Base-by-base conservation (phyloP, 1,140 invertebrate species). In the Magallana ariakensis region DNA sequence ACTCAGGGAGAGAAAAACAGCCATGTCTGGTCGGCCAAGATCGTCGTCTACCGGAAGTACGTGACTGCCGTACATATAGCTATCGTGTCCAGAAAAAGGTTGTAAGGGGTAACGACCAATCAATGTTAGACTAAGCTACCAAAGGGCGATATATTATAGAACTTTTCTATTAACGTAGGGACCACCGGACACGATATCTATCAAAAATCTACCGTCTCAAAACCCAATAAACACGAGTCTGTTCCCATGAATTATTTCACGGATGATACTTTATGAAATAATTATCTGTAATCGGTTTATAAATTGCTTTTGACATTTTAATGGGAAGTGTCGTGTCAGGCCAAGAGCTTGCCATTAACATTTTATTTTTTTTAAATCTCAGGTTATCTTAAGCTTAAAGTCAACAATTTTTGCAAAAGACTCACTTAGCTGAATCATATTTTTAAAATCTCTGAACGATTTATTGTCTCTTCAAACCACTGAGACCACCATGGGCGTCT, bases 1-100 rank as follows among this genome's bases (percentile, higher is more conserved):
- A 19, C 15, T 75, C 11, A 75, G 33, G 22, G 66, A 75, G 22
- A 75, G 22, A 11, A 75, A 75, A 75, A 33, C 19, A 0, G 26
- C 22, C 13, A 26, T 22, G 22, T 33, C 22, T 8, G 22, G 66
- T 33, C 66, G 66, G 22, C 66, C 66, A 33, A 75, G 66, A 10
- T 75, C 66, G 10, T 75, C 66, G 22, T 75, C 66, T 13, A 60
- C 58, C 15, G 66, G 66, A 75, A 26, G 22, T 75, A 75, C 66
- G 5, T 75, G 33, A 13, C 66, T 26, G 66, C 11, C 58, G 5
- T 13, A 13, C 33, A 46, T 46, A 5, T 4, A 5, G 33, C 33
- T 46, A 46, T 46, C 33, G 33, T 46, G 33, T 46, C 33, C 33
- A 46, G 33, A 46, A 46, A 46, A 5, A 46, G 33, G 33, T 46